Percentiles rank a stretch among this genome's conserved stretches.
Evolutionary conservation across 2,888 invertebrate genomes (phyloP).

Genomic region (Pristionchus mayeri): DNA sequence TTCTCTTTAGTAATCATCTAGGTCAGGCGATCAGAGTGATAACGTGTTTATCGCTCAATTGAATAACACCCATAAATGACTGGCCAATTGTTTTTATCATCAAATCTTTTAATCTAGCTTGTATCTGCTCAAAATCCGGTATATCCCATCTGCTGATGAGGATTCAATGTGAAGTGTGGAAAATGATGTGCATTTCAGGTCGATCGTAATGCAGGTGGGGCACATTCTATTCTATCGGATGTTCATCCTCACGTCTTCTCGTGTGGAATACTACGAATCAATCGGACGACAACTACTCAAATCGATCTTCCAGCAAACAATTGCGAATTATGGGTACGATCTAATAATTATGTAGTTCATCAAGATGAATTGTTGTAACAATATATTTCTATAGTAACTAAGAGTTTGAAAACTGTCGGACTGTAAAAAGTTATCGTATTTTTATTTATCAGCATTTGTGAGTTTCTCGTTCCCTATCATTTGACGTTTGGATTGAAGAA

Average conservation of each 20-base stretch:
- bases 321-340: slow-evolving; percentile 30
- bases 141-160: too few relatives aligned
- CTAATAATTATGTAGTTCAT: too few relatives aligned
- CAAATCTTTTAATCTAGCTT: background rate
- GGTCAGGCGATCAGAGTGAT: slow-evolving; percentile 22
- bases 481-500: too few relatives aligned
- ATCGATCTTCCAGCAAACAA: slow-evolving; percentile 21
- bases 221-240: slow-evolving; percentile 47
- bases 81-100: too few relatives aligned
- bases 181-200: slow-evolving; percentile 11
- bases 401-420: too few relatives aligned
- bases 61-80: slow-evolving; percentile 20
- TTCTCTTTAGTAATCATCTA: background rate
- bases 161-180: too few relatives aligned
- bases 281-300: slow-evolving; percentile 8
- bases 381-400: too few relatives aligned
- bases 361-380: too few relatives aligned
- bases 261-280: slow-evolving; percentile 37
- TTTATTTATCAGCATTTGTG: too few relatives aligned
- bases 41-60: background rate
- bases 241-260: slow-evolving; percentile 36
- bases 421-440: too few relatives aligned
- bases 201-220: slow-evolving; percentile 43
- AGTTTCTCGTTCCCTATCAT: too few relatives aligned
- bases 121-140: too few relatives aligned